Conservation (phyloP, 2,888 invertebrate genomes). For the Fragum whitleyi region DNA sequence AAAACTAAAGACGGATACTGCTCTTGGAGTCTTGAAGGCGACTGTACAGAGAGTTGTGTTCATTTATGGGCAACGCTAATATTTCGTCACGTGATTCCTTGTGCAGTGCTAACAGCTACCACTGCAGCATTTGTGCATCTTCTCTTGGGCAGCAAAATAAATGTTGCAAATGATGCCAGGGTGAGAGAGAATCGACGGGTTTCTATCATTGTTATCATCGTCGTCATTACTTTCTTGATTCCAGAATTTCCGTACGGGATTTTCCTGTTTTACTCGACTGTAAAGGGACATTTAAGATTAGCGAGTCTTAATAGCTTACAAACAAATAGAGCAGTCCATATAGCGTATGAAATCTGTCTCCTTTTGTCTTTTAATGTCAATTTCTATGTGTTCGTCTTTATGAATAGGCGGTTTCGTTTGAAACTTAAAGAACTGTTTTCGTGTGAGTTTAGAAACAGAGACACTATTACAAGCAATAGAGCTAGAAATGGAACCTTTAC, state of each 20-base stretch:
- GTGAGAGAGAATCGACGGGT: slow-evolving; percentile 42
- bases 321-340: slow-evolving; percentile 31
- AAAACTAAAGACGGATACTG: slow-evolving; percentile 27
- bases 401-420: slow-evolving; percentile 41
- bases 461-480: neutral
- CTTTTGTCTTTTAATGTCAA: slow-evolving; percentile 53
- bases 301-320: neutral
- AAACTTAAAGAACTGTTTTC: neutral
- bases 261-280: slow-evolving; percentile 6
- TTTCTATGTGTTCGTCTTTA: slow-evolving; percentile 54
- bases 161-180: neutral
- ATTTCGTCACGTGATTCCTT: slow-evolving; percentile 47
- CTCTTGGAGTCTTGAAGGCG: slow-evolving; percentile 20
- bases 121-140: slow-evolving; percentile 43
- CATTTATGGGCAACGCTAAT: slow-evolving; percentile 34
- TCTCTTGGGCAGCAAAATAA: neutral
- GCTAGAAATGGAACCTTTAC: neutral
- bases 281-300: neutral
- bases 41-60: slow-evolving; percentile 26
- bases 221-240: slow-evolving; percentile 57
- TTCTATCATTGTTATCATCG: slow-evolving; percentile 49
- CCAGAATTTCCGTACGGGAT: slow-evolving; percentile 63
- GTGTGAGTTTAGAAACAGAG: neutral
- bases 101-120: slow-evolving; percentile 37
- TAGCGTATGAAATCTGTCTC: slow-evolving; percentile 44